Evolutionary conservation across 2,113 vertebrate genomes (phyloP), one percentile per base, ranked within the genome.

Genomic region (Actenoides lindsayi): DNA sequence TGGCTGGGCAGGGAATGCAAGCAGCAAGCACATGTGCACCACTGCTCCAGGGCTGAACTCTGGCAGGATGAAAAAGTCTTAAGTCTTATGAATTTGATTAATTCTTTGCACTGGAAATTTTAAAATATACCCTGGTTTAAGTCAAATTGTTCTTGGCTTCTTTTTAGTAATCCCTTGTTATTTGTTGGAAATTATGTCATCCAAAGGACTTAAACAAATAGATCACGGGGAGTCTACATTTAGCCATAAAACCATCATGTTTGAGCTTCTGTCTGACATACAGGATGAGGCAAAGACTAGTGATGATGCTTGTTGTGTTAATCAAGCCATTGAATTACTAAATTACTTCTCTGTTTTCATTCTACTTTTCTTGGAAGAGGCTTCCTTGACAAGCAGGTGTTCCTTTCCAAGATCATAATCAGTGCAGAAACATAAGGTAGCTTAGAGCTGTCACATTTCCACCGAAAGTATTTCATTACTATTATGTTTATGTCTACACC

Each of bases 351-450:
- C 1, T 70, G 18, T 16, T 89, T 89, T 90, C 83, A 69, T 88
- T 88, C 82, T 64, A 30, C 44, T 89, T 84, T 88, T 48, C 76
- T 75, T 83, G 86, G 69, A 91, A 92, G 71, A 84, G 57, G n/a
- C 74, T 95, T 88, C 65, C 73, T 92, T 79, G 69, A 94, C 88
- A 79, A 82, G 65, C 91, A 94, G 83, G 89, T 96, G 92, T 87
- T 96, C 82, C 89, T 96, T 82, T 92, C 96, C 81, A 82, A 95
- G 77, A 92, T 87, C 80, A 28, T 64, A 92, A 84, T 87, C 88
- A 92, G 63, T 33, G 69, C 33, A 19, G 77, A 89, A 94, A 57
- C 70, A 35, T 3, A 39, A 89, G 25, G 62, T 89, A 70, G 53
- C 67, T 84, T 89, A 62, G 74, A 97, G 41, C 94, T 91, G 91